These are phyloP conservation scores for Falco concolor DNA, from an alignment of 2,797 vertebrate genomes.

Conservation along the genomic window DNA sequence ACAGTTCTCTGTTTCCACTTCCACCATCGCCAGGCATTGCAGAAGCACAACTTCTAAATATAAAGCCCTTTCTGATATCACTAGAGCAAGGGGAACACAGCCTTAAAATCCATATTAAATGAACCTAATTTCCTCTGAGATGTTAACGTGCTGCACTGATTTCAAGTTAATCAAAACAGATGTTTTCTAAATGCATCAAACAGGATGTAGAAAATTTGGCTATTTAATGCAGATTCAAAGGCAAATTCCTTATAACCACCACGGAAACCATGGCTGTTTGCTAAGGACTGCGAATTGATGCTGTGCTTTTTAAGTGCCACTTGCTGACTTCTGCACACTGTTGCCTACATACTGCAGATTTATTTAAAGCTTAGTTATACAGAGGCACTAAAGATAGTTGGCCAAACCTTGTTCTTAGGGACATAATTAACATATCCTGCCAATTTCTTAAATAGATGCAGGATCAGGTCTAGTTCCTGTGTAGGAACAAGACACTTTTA, in stretches of 20 bases:
- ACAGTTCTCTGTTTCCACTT: neutral
- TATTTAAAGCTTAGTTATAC: neutral
- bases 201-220: constrained; percentile 73
- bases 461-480: neutral
- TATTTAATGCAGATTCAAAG: constrained; percentile 69
- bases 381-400: neutral
- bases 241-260: constrained; percentile 50
- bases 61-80: neutral
- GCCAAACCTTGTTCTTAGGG: neutral
- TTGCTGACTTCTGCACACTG: constrained; percentile 8
- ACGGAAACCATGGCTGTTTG: constrained; percentile 32
- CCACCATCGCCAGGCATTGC: rapidly evolving
- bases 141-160: constrained; percentile 58
- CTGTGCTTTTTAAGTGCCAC: constrained; percentile 32
- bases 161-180: constrained; percentile 71
- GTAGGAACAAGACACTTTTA: neutral
- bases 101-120: constrained; percentile 59
- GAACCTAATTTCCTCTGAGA: constrained; percentile 66
- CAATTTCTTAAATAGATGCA: neutral
- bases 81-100: neutral
- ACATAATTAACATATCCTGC: neutral
- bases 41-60: neutral
- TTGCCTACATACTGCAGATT: neutral
- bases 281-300: neutral
- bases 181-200: constrained; percentile 62